These are phyloP conservation scores for Frankliniella fusca DNA, from an alignment of 2,888 invertebrate species.

Conservation along the genomic window DNA sequence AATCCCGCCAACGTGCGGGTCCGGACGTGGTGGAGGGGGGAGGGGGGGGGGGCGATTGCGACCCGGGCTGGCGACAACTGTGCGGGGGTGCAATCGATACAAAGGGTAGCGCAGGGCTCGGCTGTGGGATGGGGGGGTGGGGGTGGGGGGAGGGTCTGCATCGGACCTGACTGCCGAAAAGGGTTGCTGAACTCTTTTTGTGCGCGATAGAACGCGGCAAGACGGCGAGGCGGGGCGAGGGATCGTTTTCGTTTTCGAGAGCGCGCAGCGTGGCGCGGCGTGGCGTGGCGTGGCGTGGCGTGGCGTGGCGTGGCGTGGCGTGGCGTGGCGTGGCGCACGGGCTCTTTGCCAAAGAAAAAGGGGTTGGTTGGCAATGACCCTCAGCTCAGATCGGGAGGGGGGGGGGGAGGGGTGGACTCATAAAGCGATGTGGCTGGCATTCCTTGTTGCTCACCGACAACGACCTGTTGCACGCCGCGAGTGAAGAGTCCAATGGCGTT, in stretches of 20 bases:
- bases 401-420: background rate
- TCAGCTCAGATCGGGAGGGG: background rate
- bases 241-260: background rate
- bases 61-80: background rate
- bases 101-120: background rate
- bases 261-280: background rate
- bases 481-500: background rate
- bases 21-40: no score
- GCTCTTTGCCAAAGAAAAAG: background rate
- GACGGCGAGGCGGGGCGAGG: background rate
- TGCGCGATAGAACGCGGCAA: background rate
- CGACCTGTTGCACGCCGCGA: background rate
- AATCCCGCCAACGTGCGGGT: background rate
- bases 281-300: background rate
- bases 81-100: constrained; percentile 22
- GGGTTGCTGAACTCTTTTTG: constrained; percentile 1
- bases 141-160: background rate
- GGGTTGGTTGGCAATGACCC: constrained; percentile 18
- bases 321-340: background rate
- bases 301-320: background rate
- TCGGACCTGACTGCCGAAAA: background rate
- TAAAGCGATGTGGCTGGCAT: background rate
- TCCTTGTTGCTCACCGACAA: constrained; percentile 5
- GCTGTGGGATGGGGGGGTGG: background rate
- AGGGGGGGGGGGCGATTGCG: background rate